Evolutionary conservation across 2,888 invertebrate genomes (phyloP).

Genomic region (Sesia apiformis): DNA sequence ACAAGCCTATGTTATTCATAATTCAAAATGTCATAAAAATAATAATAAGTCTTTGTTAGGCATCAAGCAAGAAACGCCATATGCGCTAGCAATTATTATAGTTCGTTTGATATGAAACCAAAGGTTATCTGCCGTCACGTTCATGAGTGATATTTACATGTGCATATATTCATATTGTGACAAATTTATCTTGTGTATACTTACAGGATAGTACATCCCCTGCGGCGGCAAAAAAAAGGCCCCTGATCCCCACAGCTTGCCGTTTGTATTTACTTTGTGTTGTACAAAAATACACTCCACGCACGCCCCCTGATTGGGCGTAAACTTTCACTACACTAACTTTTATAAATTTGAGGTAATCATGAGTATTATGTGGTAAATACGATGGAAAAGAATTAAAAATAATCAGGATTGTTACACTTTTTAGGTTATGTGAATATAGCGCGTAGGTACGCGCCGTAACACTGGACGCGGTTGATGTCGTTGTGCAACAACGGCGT

Average conservation of each 20-base stretch:
- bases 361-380: constrained; percentile 61
- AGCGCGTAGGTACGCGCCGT: constrained; percentile 70
- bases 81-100: background rate
- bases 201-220: constrained; percentile 98
- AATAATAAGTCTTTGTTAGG: background rate
- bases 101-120: background rate
- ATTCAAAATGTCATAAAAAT: background rate
- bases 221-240: constrained; percentile 96
- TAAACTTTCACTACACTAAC: constrained; percentile 62
- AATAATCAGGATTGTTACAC: constrained; percentile 47
- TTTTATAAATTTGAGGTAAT: constrained; percentile 61
- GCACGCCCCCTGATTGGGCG: constrained; percentile 58
- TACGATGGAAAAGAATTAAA: constrained; percentile 43
- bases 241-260: constrained; percentile 98
- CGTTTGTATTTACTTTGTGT: constrained; percentile 80
- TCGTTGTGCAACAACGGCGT: constrained; percentile 53
- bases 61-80: background rate
- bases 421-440: constrained; percentile 67
- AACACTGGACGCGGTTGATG: constrained; percentile 69
- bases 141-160: background rate
- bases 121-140: background rate
- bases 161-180: background rate
- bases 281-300: constrained; percentile 75
- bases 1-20: too few species aligned
- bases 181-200: constrained; percentile 47